phyloP scores from a whole-genome alignment of 2,113 vertebrate species.

The Eurypyga helias region DNA sequence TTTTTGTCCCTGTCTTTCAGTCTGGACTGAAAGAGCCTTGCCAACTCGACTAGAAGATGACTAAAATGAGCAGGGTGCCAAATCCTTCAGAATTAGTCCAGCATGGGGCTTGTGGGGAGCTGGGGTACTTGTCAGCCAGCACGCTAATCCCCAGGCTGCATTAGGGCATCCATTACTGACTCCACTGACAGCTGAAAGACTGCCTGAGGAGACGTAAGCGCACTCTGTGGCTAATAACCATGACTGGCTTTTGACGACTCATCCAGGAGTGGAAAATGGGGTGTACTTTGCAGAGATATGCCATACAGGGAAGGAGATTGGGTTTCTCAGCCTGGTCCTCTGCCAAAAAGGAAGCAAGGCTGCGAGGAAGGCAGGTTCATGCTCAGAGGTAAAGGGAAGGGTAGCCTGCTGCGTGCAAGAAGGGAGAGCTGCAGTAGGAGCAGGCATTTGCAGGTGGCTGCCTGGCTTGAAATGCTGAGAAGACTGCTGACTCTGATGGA shows the following conservation, averaged over 20 bases:
- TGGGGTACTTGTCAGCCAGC: accelerated
- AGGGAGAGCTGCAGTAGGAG: background rate
- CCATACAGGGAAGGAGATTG: background rate
- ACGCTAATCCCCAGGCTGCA: background rate
- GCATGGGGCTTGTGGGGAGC: background rate
- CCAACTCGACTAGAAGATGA: background rate
- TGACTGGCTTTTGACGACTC: background rate
- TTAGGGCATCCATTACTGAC: background rate
- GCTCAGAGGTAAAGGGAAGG: background rate
- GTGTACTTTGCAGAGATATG: background rate
- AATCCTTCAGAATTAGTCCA: background rate
- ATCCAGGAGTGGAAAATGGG: background rate
- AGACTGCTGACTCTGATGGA: background rate
- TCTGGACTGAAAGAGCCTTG: background rate
- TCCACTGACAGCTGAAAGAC: background rate
- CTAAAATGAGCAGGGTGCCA: background rate
- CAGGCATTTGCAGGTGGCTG: background rate
- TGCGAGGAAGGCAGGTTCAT: background rate
- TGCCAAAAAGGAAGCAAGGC: background rate
- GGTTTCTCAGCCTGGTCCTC: background rate
- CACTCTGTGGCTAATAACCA: background rate
- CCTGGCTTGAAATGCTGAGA: background rate
- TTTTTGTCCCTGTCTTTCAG: background rate
- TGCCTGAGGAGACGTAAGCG: background rate
- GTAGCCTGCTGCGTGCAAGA: background rate